A percentile compares a stretch with the other conserved stretches of the same genome.
Conservation (phyloP, 2,888 invertebrate species). For the Cataglyphis rosenhaueri region DNA sequence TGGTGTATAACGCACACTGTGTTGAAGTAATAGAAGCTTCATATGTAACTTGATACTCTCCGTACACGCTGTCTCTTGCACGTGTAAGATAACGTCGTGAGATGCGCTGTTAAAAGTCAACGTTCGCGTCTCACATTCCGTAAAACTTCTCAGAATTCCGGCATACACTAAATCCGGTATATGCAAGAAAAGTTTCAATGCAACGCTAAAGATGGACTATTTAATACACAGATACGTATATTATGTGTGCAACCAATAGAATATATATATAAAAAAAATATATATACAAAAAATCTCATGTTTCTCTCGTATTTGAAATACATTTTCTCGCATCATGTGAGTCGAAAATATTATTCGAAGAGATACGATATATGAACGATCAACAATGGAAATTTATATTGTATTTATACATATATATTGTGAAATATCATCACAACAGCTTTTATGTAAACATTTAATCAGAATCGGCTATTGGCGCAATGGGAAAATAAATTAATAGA, state of each 20-base stretch:
- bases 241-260: conserved; percentile 52
- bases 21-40: conserved; percentile 10
- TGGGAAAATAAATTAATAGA: conserved; percentile 7
- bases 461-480: conserved; percentile 2
- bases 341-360: conserved; percentile 65
- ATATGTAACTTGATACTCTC: conserved; percentile 36
- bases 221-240: conserved; percentile 68
- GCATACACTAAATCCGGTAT: conserved; percentile 43
- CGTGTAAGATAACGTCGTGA: conserved; percentile 25
- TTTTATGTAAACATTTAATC: conserved; percentile 10
- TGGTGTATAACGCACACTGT: not conserved
- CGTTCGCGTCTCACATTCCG: conserved; percentile 51
- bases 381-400: conserved; percentile 13
- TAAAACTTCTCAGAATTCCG: not conserved
- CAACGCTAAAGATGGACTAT: conserved; percentile 50
- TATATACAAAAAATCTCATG: conserved; percentile 37
- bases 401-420: conserved; percentile 21
- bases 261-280: conserved; percentile 31
- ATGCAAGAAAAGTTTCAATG: conserved; percentile 64
- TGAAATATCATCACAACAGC: conserved; percentile 25
- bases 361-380: conserved; percentile 21
- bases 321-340: conserved; percentile 41
- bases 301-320: conserved; percentile 60
- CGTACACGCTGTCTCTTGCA: conserved; percentile 9
- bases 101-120: conserved; percentile 55